A percentile compares a stretch with the other conserved stretches of the same genome.
Conservation (phyloP, 2,113 vertebrate species). For the Sitta europaea region DNA sequence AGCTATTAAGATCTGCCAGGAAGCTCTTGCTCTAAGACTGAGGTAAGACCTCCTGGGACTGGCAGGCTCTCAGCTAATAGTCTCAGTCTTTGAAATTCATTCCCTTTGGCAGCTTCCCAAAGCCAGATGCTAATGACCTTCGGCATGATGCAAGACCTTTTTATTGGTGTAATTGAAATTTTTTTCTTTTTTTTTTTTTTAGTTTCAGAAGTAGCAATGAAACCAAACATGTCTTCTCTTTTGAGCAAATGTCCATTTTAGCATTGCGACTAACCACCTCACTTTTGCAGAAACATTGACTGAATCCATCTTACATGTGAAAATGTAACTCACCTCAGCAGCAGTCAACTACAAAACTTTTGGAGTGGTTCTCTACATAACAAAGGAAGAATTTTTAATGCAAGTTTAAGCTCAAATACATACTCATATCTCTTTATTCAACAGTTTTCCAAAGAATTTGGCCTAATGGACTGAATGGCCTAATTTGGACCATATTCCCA, state of each 20-base stretch:
- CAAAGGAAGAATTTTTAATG: not conserved
- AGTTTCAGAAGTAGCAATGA: not conserved
- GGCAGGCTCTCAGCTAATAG: constrained; percentile 60
- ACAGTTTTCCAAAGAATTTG: not conserved
- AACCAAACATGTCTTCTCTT: not conserved
- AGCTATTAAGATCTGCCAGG: constrained; percentile 58
- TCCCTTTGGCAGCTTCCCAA: constrained; percentile 62
- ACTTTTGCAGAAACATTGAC: not conserved
- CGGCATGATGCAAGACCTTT: constrained; percentile 60
- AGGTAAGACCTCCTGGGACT: constrained; percentile 56
- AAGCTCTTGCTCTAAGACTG: constrained; percentile 57
- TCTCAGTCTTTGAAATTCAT: constrained; percentile 57
- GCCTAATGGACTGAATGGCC: not conserved
- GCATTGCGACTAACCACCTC: not conserved
- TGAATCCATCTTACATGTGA: not conserved
- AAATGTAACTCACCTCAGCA: not conserved
- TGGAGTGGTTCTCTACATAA: not conserved
- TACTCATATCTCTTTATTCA: not conserved
- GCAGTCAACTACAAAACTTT: not conserved
- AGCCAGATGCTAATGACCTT: constrained; percentile 61
- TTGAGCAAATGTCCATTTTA: not conserved
- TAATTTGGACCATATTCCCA: not conserved
- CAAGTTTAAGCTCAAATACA: not conserved
- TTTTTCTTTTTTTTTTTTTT: not conserved
- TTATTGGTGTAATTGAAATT: not conserved